Evolutionary conservation across 2,797 vertebrate genomes (phyloP).

Genomic region (Vipera ursinii): DNA sequence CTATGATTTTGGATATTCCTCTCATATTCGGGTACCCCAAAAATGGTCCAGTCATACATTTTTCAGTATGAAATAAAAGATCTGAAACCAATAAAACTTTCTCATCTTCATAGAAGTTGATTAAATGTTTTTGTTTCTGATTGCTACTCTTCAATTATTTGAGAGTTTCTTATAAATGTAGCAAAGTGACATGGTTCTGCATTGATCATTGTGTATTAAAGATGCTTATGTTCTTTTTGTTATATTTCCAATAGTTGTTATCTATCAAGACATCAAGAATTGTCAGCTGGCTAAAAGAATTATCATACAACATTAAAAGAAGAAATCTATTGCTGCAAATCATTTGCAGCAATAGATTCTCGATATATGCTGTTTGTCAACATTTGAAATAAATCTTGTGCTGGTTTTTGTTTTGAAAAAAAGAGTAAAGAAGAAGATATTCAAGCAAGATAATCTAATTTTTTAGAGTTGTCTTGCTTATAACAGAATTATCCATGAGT

Average conservation of each 20-base stretch:
- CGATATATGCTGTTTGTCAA: not conserved
- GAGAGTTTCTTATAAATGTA: not conserved
- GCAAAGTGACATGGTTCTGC: not conserved
- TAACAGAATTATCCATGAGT: not conserved
- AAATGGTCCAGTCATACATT: not conserved
- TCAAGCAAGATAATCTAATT: not conserved
- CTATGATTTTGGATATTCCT: not conserved
- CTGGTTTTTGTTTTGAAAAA: not conserved
- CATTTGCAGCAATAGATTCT: not conserved
- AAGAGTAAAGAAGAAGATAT: not conserved
- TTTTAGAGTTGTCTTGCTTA: not conserved
- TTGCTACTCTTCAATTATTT: not conserved
- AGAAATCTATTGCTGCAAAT: constrained; percentile 24
- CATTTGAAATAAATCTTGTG: not conserved
- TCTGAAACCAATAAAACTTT: not conserved
- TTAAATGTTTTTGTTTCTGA: not conserved
- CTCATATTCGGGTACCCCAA: not conserved
- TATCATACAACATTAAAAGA: constrained; percentile 14
- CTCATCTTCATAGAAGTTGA: not conserved
- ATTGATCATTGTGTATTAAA: not conserved
- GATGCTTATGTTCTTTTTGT: not conserved
- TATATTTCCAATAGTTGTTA: not conserved
- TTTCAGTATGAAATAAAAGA: not conserved
- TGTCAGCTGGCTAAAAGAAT: constrained; percentile 16
- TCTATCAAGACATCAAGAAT: not conserved